phyloP scores from a whole-genome alignment of 2,797 vertebrate species.

The Melanotaenia boesemani region DNA sequence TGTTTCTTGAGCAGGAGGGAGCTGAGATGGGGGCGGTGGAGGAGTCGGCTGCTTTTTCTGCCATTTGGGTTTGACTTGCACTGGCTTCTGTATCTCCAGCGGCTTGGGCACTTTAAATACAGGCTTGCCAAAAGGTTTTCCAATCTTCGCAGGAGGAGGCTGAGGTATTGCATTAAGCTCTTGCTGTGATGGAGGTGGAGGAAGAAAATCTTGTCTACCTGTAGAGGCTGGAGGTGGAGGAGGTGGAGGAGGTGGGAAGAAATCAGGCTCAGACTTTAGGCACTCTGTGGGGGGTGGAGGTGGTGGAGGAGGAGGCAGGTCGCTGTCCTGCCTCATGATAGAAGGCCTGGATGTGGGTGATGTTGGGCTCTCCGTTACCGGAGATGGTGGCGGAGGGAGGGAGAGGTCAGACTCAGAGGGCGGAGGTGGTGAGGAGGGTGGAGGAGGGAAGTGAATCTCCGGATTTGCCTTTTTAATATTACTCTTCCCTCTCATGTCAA shows the following conservation, averaged over 20 bases:
- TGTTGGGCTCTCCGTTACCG: constrained; percentile 74
- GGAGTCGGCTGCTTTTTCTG: constrained; percentile 78
- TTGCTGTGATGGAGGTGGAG: constrained; percentile 83
- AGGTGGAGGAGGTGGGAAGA: constrained; percentile 76
- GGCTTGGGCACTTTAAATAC: constrained; percentile 84
- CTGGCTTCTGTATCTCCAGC: constrained; percentile 72
- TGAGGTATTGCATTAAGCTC: constrained; percentile 81
- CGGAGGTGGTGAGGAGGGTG: constrained; percentile 81
- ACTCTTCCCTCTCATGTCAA: constrained; percentile 71
- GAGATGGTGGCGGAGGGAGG: constrained; percentile 88
- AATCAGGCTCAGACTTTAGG: constrained; percentile 78
- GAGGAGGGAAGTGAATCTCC: constrained; percentile 87
- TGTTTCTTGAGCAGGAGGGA: constrained; percentile 48
- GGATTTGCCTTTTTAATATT: constrained; percentile 77
- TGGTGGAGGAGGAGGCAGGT: constrained; percentile 84
- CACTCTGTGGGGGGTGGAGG: constrained; percentile 82
- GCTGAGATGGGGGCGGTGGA: constrained; percentile 56
- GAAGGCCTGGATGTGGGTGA: constrained; percentile 63
- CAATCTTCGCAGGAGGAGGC: constrained; percentile 61
- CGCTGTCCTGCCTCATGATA: constrained; percentile 81
- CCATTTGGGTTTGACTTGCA: constrained; percentile 77
- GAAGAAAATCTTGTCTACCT: constrained; percentile 70
- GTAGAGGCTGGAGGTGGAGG: constrained; percentile 64
- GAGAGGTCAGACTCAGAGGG: constrained; percentile 87
- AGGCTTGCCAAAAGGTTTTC: constrained; percentile 69